Evolutionary conservation across 2,113 vertebrate species (phyloP).

Genomic region (Trematomus loennbergii): DNA sequence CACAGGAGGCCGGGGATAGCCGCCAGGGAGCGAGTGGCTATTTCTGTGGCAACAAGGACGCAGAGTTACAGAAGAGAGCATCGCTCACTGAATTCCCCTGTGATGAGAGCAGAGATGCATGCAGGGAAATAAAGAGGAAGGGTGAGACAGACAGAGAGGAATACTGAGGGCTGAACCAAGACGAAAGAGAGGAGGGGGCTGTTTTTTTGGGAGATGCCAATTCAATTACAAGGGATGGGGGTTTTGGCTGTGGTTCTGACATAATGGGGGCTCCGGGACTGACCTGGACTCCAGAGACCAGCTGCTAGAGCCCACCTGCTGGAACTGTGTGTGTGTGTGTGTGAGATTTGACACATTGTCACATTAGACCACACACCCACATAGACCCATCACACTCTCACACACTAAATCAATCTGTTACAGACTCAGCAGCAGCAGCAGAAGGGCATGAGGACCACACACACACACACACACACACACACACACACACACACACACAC

Average conservation of each 20-base stretch:
- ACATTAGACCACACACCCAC: constrained; percentile 41
- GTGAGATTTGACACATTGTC: constrained; percentile 48
- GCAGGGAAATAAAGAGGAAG: constrained; percentile 42
- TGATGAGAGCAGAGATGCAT: constrained; percentile 49
- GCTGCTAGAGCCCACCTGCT: constrained; percentile 32
- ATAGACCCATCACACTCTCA: background rate
- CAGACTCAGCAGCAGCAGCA: too few species aligned
- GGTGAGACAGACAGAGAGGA: constrained; percentile 43
- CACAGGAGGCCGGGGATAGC: constrained; percentile 39
- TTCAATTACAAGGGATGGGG: constrained; percentile 54
- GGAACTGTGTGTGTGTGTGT: constrained; percentile 7
- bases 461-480: constrained; percentile 17
- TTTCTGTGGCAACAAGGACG: constrained; percentile 73
- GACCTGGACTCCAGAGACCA: constrained; percentile 37
- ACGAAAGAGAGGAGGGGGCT: constrained; percentile 42
- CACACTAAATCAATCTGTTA: too few species aligned
- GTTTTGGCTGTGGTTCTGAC: constrained; percentile 50
- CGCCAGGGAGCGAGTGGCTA: constrained; percentile 68
- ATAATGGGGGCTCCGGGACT: constrained; percentile 40
- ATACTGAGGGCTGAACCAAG: constrained; percentile 62
- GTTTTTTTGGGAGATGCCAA: constrained; percentile 62
- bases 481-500: constrained; percentile 31
- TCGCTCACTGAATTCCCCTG: constrained; percentile 61
- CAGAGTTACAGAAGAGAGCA: constrained; percentile 51
- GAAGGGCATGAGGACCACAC: too few species aligned